Evolutionary conservation across 2,888 invertebrate species (phyloP).

Genomic region (Orchesellides sinensis): DNA sequence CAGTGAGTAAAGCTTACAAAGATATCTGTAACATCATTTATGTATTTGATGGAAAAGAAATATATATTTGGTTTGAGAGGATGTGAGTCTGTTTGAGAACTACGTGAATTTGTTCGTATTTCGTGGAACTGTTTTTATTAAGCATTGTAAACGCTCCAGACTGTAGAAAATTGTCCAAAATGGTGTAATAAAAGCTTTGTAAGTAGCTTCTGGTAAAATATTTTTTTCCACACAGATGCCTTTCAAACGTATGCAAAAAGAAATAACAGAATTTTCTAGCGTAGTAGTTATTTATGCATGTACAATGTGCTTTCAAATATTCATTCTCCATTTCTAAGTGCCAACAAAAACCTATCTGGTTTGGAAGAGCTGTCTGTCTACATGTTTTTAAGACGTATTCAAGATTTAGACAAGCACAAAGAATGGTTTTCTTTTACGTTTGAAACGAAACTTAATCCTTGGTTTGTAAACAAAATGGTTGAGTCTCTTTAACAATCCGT

Average conservation of each 20-base stretch:
- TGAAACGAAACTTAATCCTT: no score
- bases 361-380: no score
- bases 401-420: neutral
- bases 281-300: neutral
- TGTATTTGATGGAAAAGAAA: no score
- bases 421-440: no score
- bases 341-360: no score
- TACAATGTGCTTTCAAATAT: neutral
- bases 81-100: no score
- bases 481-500: no score
- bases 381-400: no score
- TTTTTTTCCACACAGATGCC: neutral
- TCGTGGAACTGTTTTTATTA: neutral
- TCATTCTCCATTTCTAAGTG: neutral
- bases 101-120: neutral
- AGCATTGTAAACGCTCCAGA: conserved; percentile 20
- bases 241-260: conserved; percentile 1
- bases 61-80: no score
- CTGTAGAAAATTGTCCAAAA: conserved; percentile 23
- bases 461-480: no score
- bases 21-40: no score
- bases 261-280: neutral
- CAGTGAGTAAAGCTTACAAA: no score
- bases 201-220: conserved; percentile 11
- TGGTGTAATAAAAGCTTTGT: conserved; percentile 18